Conservation (phyloP, 2,797 vertebrate genomes). For the Botia almorhae region DNA sequence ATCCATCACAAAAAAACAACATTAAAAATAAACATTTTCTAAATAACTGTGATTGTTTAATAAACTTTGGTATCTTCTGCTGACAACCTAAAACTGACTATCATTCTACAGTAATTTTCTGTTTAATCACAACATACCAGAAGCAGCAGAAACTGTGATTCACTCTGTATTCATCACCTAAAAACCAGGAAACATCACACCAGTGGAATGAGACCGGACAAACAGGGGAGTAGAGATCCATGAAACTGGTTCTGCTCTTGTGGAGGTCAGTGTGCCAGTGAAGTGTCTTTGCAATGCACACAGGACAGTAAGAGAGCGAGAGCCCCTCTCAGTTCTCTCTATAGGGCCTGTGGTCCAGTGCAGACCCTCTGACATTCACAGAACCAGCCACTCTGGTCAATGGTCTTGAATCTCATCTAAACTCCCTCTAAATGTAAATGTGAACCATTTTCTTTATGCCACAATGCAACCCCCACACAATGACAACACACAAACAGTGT, state of each 20-base stretch:
- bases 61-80: background rate
- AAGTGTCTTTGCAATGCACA: slow-evolving; percentile 16
- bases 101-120: background rate
- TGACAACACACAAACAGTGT: background rate
- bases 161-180: background rate
- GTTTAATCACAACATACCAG: background rate
- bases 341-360: slow-evolving; percentile 51
- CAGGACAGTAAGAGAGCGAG: slow-evolving; percentile 49
- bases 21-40: background rate
- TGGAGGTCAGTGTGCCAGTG: slow-evolving; percentile 39
- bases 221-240: background rate
- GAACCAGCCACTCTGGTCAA: slow-evolving; percentile 53
- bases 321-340: slow-evolving; percentile 50
- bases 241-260: background rate
- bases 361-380: slow-evolving; percentile 52
- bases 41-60: background rate
- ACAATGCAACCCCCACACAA: slow-evolving; percentile 22
- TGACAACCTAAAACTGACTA: background rate
- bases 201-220: background rate
- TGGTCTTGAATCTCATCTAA: slow-evolving; percentile 47
- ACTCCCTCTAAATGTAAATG: slow-evolving; percentile 66
- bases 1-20: background rate
- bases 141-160: background rate
- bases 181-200: background rate
- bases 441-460: slow-evolving; percentile 49